phyloP scores from a whole-genome alignment of 2,113 vertebrate species.

The Poecile atricapillus region DNA sequence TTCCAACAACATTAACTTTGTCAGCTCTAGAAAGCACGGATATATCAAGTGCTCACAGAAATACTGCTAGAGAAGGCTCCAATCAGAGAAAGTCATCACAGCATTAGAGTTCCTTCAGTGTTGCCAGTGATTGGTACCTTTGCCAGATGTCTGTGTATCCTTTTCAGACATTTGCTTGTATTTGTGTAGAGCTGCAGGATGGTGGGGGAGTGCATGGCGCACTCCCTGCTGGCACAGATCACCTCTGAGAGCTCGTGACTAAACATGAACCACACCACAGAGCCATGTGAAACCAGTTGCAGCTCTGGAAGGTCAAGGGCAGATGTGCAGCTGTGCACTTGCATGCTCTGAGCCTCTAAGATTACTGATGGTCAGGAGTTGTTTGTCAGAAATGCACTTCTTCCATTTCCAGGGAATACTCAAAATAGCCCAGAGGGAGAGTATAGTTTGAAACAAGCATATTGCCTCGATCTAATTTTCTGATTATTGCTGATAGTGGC shows the following conservation, averaged over 20 bases:
- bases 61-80: background rate
- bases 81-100: background rate
- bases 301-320: background rate
- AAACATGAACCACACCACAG: background rate
- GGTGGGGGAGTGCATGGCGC: background rate
- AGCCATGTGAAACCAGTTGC: fast-evolving
- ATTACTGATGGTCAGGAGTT: background rate
- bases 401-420: background rate
- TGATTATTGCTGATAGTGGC: background rate
- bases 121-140: background rate
- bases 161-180: background rate
- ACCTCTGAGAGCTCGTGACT: background rate
- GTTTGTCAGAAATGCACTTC: background rate
- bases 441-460: background rate
- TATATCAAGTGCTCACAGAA: background rate
- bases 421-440: background rate
- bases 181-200: background rate
- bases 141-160: background rate
- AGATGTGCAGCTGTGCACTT: background rate
- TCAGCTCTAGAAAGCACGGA: background rate
- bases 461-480: background rate
- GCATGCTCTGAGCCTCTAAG: background rate
- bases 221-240: background rate
- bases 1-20: background rate
- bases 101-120: background rate